Evolutionary conservation across 2,888 invertebrate genomes (phyloP).

Genomic region (Girardia tigrina): DNA sequence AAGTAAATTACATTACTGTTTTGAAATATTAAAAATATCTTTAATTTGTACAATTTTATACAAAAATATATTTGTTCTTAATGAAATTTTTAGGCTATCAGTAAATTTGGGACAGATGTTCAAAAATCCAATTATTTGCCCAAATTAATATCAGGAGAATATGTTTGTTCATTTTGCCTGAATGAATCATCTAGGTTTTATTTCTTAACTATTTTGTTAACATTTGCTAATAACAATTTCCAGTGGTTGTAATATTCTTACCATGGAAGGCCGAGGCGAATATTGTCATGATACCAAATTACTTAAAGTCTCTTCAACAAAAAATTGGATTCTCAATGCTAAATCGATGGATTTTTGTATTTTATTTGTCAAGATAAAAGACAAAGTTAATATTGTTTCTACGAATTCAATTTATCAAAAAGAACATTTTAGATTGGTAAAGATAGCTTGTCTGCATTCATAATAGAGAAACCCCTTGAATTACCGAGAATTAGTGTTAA

Average conservation of each 20-base stretch:
- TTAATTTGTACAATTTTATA: too few species aligned
- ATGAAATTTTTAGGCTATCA: not conserved
- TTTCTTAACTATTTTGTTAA: not conserved
- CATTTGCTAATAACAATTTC: not conserved
- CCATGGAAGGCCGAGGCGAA: not conserved
- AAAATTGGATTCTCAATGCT: conserved; percentile 8
- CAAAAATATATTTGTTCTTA: too few species aligned
- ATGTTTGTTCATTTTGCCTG: not conserved
- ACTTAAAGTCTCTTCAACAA: not conserved
- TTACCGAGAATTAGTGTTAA: not conserved
- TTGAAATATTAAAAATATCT: too few species aligned
- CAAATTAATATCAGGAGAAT: not conserved
- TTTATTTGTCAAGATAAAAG: not conserved
- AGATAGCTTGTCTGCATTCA: not conserved
- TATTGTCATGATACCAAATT: not conserved
- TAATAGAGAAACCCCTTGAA: not conserved
- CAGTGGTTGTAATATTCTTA: not conserved
- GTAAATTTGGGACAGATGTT: not conserved
- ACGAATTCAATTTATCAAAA: not conserved
- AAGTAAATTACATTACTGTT: too few species aligned
- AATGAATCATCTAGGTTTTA: not conserved
- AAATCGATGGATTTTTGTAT: not conserved
- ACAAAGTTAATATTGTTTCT: not conserved
- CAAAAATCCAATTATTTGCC: not conserved
- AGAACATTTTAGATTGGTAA: not conserved